Percentiles rank a stretch among this genome's conserved stretches.
phyloP scores from a whole-genome alignment of 1,140 invertebrate genomes.

The Temnothorax curvispinosus region DNA sequence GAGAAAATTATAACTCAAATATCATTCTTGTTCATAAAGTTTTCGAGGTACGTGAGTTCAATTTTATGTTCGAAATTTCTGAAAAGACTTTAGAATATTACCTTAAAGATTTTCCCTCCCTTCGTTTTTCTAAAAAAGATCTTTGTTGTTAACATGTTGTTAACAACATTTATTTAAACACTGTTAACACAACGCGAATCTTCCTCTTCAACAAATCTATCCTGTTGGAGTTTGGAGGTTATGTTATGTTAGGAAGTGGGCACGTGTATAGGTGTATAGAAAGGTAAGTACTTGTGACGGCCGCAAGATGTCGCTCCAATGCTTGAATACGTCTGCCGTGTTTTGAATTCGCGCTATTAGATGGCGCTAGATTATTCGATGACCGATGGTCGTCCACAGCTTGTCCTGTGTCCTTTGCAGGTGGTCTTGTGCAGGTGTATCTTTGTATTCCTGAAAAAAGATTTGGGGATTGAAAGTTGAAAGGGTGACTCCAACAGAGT shows the following conservation, averaged over 20 bases:
- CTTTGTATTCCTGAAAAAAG: no score
- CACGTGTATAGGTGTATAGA: not conserved
- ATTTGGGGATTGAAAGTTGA: no score
- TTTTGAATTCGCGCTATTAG: not conserved
- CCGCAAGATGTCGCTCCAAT: not conserved
- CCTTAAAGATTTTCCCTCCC: slow-evolving; percentile 90
- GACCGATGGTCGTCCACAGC: not conserved
- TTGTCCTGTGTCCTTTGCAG: no score
- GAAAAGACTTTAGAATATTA: slow-evolving; percentile 69
- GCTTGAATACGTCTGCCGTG: not conserved
- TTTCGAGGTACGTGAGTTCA: not conserved
- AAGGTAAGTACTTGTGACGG: not conserved
- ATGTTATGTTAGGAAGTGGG: not conserved
- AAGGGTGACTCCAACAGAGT: no score
- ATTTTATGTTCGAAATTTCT: not conserved
- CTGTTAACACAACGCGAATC: not conserved
- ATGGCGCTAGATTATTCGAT: not conserved
- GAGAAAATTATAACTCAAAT: slow-evolving; percentile 42
- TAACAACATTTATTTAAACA: not conserved
- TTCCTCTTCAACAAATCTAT: not conserved
- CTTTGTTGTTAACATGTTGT: slow-evolving; percentile 89
- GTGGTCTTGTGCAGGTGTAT: no score
- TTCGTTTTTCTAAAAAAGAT: slow-evolving; percentile 91
- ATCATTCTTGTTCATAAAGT: slow-evolving; percentile 25
- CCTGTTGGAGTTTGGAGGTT: no score